These are phyloP conservation scores for Latheticus oryzae DNA, from an alignment of 2,888 invertebrate genomes.

Conservation along the genomic window DNA sequence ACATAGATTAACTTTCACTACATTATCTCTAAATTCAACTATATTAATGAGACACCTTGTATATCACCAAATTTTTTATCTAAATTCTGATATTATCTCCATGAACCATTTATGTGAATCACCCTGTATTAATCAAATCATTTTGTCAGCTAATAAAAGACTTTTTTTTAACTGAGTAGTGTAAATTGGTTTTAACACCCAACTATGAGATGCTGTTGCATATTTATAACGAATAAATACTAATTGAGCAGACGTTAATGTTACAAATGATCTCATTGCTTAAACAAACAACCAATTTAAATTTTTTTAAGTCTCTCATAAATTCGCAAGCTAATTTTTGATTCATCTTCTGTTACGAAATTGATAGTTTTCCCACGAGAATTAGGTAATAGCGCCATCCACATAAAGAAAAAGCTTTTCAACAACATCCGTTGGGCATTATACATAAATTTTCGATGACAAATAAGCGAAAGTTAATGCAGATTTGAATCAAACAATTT, in stretches of 20 bases:
- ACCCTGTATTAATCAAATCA: constrained; percentile 28
- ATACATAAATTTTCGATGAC: constrained; percentile 26
- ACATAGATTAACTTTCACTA: too few relatives aligned
- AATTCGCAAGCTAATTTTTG: constrained; percentile 2
- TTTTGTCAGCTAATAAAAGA: constrained; percentile 19
- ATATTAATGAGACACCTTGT: too few relatives aligned
- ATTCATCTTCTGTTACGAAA: constrained; percentile 6
- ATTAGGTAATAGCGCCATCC: constrained; percentile 19
- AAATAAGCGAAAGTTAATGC: constrained; percentile 32
- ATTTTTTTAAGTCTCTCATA: constrained; percentile 1
- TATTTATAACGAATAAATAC: constrained; percentile 41
- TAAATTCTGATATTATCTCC: too few relatives aligned
- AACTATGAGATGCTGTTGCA: constrained; percentile 26
- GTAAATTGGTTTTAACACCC: constrained; percentile 24
- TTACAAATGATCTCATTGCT: constrained; percentile 38
- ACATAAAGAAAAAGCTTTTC: constrained; percentile 17
- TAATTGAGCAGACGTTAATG: constrained; percentile 38
- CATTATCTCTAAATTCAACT: too few relatives aligned
- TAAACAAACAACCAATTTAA: constrained; percentile 31
- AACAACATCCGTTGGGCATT: constrained; percentile 29
- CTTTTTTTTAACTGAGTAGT: constrained; percentile 1
- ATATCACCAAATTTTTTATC: too few relatives aligned
- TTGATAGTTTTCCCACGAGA: constrained; percentile 24
- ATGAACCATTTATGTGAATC: constrained; percentile 11
- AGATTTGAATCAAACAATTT: too few relatives aligned